A percentile compares a stretch with the other conserved stretches of the same genome.
phyloP scores from a whole-genome alignment of 2,888 invertebrate genomes.

The Coecobrya sp. region DNA sequence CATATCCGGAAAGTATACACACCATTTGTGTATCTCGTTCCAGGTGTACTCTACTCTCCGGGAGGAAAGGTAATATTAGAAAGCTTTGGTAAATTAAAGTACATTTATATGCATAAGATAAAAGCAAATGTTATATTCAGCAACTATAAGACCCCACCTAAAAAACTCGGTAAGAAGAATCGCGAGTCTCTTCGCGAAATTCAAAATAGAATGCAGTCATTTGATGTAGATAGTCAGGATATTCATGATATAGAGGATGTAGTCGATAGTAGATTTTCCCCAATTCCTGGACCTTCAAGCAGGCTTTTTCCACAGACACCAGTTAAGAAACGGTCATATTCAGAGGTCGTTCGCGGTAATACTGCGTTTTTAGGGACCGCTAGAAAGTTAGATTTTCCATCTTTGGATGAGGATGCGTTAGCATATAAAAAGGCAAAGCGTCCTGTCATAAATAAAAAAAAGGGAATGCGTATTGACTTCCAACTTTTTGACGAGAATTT shows the following conservation, averaged over 20 bases:
- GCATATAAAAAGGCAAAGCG: background rate
- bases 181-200: background rate
- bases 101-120: background rate
- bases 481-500: background rate
- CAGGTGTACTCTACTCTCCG: conserved; percentile 13
- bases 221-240: background rate
- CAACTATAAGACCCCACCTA: background rate
- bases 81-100: background rate
- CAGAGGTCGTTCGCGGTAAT: background rate
- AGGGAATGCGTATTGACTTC: background rate
- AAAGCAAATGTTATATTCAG: background rate
- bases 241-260: background rate
- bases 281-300: background rate
- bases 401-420: too few relatives aligned
- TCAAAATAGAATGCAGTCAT: background rate
- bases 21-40: background rate
- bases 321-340: background rate
- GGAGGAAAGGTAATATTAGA: background rate
- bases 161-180: background rate
- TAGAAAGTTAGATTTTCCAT: background rate
- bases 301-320: background rate
- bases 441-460: too few relatives aligned
- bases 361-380: background rate
- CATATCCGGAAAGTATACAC: background rate
- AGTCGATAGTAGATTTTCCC: background rate